A percentile compares a stretch with the other conserved stretches of the same genome.
Evolutionary conservation across 2,888 invertebrate genomes (phyloP).

Genomic region (Drosophila demipolita): DNA sequence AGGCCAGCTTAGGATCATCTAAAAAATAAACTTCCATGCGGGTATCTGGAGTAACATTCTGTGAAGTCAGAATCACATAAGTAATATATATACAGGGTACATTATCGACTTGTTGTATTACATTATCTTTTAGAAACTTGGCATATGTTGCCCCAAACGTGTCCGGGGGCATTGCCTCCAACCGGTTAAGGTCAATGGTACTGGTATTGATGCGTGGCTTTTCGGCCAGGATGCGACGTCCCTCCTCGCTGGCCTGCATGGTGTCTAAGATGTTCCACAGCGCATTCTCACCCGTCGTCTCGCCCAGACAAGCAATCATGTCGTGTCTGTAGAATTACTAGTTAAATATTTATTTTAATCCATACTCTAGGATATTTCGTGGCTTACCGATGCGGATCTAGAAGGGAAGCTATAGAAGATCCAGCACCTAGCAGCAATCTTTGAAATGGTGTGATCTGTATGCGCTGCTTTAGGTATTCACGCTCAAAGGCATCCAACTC

Average conservation of each 20-base stretch:
- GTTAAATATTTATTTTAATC: not conserved
- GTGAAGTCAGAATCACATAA: not conserved
- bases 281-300: slow-evolving; percentile 92
- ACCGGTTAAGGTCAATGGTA: slow-evolving; percentile 90
- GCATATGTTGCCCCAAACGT: slow-evolving; percentile 95
- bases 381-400: slow-evolving; percentile 89
- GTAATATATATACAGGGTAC: not conserved
- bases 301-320: slow-evolving; percentile 97
- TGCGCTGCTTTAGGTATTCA: slow-evolving; percentile 88
- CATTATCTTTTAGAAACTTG: slow-evolving; percentile 92
- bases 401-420: slow-evolving; percentile 92
- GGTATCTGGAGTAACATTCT: slow-evolving; percentile 96
- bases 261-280: slow-evolving; percentile 89
- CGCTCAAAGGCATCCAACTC: slow-evolving; percentile 86
- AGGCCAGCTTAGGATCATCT: slow-evolving; percentile 94
- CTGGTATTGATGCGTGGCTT: slow-evolving; percentile 94
- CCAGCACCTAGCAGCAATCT: slow-evolving; percentile 92
- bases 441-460: slow-evolving; percentile 90
- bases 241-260: slow-evolving; percentile 93
- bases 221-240: slow-evolving; percentile 90
- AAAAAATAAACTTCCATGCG: slow-evolving; percentile 96
- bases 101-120: slow-evolving; percentile 72
- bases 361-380: not conserved
- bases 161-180: slow-evolving; percentile 90
- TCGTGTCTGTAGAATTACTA: slow-evolving; percentile 87